Base-by-base conservation (phyloP, 2,113 vertebrate species). In the Bubo bubo region DNA sequence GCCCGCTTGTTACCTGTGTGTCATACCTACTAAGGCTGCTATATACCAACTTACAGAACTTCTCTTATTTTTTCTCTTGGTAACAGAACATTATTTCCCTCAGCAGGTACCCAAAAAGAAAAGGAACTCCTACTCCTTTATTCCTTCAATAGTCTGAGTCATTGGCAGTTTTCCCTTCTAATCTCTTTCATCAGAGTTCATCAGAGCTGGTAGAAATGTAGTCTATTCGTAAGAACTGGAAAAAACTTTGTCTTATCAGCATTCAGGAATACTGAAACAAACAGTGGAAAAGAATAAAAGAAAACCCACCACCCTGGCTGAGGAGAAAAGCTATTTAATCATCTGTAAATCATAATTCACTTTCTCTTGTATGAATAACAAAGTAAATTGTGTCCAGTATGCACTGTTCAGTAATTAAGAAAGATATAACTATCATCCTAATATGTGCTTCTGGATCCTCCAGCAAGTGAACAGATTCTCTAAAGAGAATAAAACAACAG, bases 1-100 rank as follows among this genome's bases (percentile, higher is more conserved):
- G 11, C 8, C 41, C 21, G 74, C 8, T 59, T 0, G 0, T 92
- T 67, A 35, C 5, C 12, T 19, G 2, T 2, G 2, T 53, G 10
- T 20, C 28, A 20, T 27, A n/a, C 12, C 8, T 73, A 14, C 18
- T 49, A 53, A 88, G 49, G 20, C 9, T 62, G 5, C 12, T 72
- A 22, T 34, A 52, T 58, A 43, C 4, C 43, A 59, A 23, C 22
- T 43, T 84, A 47, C 12, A 71, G 34, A 71, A 66, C 4, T 66
- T 56, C 9, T 63, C 6, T 41, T 12, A 7, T 32, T 63, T 85
- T 55, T 87, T 53, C 26, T 39, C 3, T 72, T 34, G 5, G 2
- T 39, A 22, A 74, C 17, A 71, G 23, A 87, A 55, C 3, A 34
- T 26, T 55, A 67, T 77, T 87, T 73, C 27, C 28, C 11, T 70